Evolutionary conservation across 2,113 vertebrate genomes (phyloP).

Genomic region (Calyptomena viridis): DNA sequence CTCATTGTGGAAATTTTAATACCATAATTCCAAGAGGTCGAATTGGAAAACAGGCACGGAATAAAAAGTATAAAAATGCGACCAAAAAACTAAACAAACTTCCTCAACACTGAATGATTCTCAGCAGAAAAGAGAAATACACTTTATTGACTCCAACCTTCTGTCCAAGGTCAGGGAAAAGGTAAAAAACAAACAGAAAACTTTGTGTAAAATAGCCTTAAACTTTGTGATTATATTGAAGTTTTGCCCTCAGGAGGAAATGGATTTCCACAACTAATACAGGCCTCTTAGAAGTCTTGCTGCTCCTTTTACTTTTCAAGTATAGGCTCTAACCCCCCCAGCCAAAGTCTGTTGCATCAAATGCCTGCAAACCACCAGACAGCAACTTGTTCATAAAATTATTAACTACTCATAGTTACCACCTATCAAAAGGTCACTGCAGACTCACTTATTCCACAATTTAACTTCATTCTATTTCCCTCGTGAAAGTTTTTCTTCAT

Average conservation of each 20-base stretch:
- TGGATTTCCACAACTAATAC: not conserved
- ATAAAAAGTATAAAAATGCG: not conserved
- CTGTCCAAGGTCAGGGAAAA: not conserved
- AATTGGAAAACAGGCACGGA: not conserved
- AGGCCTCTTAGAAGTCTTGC: accelerated
- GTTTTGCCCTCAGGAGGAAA: not conserved
- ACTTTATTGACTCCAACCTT: constrained; percentile 36
- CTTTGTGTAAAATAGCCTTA: not conserved
- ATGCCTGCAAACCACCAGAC: not conserved
- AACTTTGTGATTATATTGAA: not conserved
- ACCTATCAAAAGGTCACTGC: not conserved
- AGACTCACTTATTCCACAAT: not conserved
- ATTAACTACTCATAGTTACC: not conserved
- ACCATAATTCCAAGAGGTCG: not conserved
- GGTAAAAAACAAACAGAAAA: not conserved
- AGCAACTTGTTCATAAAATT: not conserved
- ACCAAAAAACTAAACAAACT: not conserved
- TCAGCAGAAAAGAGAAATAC: constrained; percentile 3
- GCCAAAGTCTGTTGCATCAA: not conserved
- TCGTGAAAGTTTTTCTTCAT: not conserved
- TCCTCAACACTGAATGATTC: not conserved
- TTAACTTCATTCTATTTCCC: not conserved
- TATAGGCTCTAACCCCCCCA: not conserved
- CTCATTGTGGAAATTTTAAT: not conserved
- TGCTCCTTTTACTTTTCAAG: not conserved